A percentile compares a stretch with the other conserved stretches of the same genome.
These are phyloP conservation scores for Gibbula magus DNA, from an alignment of 2,888 invertebrate genomes.

Conservation along the genomic window DNA sequence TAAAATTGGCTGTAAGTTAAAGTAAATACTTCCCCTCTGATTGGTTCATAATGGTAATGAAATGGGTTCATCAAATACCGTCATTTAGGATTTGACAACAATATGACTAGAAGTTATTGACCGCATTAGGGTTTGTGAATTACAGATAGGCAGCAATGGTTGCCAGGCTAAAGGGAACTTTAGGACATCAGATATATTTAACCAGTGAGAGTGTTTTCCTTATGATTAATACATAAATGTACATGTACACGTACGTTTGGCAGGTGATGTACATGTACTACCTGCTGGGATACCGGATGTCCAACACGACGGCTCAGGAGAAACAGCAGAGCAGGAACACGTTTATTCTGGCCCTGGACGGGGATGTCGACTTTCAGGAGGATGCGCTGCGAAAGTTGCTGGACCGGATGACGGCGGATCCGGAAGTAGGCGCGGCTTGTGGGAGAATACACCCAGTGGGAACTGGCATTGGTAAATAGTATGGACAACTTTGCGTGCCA, in stretches of 20 bases:
- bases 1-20: too few species aligned
- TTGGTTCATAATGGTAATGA: too few species aligned
- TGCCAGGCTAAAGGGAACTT: too few species aligned
- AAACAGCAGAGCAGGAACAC: constrained; percentile 84
- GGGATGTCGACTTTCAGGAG: constrained; percentile 98
- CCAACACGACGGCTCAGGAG: constrained; percentile 82
- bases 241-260: not conserved
- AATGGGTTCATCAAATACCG: too few species aligned
- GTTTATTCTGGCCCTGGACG: constrained; percentile 95
- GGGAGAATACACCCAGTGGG: constrained; percentile 99
- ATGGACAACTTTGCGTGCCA: too few species aligned
- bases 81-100: too few species aligned
- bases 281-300: constrained; percentile 93
- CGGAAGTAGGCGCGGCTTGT: constrained; percentile 96
- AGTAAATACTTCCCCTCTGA: too few species aligned
- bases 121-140: too few species aligned
- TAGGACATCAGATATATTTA: too few species aligned
- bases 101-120: too few species aligned
- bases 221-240: not conserved
- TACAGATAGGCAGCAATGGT: too few species aligned
- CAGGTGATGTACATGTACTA: constrained; percentile 80
- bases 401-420: constrained; percentile 98
- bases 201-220: too few species aligned
- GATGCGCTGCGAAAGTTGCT: constrained; percentile 94
- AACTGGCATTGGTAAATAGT: constrained; percentile 72